These are phyloP conservation scores for Rhogogaster chlorosoma DNA, from an alignment of 2,888 invertebrate genomes.

Conservation along the genomic window DNA sequence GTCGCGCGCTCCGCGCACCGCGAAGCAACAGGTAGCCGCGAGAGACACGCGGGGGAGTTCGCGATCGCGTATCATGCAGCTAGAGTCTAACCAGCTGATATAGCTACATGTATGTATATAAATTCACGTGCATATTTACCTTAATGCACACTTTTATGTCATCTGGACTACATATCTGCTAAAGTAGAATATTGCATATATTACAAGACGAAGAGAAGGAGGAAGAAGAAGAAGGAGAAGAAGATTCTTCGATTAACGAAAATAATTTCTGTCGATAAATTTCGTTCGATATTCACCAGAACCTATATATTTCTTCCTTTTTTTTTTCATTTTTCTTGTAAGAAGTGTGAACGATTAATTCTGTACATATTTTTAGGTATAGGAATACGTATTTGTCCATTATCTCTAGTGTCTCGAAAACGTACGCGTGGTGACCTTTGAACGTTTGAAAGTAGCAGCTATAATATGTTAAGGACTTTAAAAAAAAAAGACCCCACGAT, in stretches of 20 bases:
- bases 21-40: not conserved
- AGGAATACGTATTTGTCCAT: not conserved
- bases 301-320: too few species aligned
- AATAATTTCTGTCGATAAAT: too few species aligned
- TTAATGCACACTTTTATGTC: too few species aligned
- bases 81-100: not conserved
- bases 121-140: too few species aligned
- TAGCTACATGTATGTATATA: too few species aligned
- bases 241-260: too few species aligned
- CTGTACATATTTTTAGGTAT: not conserved
- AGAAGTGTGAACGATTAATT: not conserved
- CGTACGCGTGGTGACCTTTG: not conserved
- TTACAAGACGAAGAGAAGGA: too few species aligned
- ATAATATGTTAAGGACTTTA: not conserved
- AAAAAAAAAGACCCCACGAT: not conserved
- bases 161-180: too few species aligned
- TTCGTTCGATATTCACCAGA: too few species aligned
- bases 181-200: too few species aligned
- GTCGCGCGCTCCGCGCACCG: not conserved
- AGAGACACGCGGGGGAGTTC: not conserved
- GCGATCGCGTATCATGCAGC: not conserved
- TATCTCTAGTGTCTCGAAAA: not conserved
- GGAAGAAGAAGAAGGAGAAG: too few species aligned
- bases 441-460: slow-evolving; percentile 1
- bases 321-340: too few species aligned